Percentiles rank a stretch among this genome's conserved stretches.
Conservation (phyloP, 2,113 vertebrate genomes). For the Irena cyanogastra region DNA sequence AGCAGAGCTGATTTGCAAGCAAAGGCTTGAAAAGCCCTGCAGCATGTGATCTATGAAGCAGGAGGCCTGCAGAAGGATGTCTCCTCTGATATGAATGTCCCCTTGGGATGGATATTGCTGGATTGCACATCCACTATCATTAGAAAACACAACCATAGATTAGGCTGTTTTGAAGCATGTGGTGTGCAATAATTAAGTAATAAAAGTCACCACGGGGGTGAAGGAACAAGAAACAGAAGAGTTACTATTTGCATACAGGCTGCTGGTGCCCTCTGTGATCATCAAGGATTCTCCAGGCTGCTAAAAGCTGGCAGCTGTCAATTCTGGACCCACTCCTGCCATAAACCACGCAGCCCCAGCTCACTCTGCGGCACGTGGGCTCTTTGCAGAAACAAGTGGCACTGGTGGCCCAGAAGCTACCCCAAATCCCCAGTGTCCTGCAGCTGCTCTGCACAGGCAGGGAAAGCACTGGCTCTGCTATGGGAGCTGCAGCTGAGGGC, state of each 20-base stretch:
- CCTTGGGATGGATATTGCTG: slow-evolving; percentile 62
- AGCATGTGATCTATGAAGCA: slow-evolving; percentile 8
- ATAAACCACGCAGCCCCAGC: neutral
- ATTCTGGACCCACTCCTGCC: neutral
- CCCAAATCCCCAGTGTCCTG: neutral
- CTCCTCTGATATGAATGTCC: slow-evolving; percentile 47
- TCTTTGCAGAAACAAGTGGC: neutral
- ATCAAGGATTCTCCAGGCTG: neutral
- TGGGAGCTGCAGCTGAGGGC: neutral
- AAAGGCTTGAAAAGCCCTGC: slow-evolving; percentile 36
- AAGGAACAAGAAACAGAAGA: slow-evolving; percentile 56
- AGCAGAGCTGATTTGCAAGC: slow-evolving; percentile 30
- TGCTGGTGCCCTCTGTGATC: neutral
- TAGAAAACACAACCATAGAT: slow-evolving; percentile 73
- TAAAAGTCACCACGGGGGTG: slow-evolving; percentile 89
- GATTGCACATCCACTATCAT: slow-evolving; percentile 63
- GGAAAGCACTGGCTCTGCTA: neutral
- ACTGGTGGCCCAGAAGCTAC: neutral
- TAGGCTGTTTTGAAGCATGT: slow-evolving; percentile 81
- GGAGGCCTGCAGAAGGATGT: slow-evolving; percentile 48
- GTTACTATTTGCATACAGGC: slow-evolving; percentile 69
- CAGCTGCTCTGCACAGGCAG: too few relatives aligned
- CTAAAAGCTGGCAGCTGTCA: neutral
- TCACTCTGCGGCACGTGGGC: rapidly evolving
- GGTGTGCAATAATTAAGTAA: slow-evolving; percentile 94